Evolutionary conservation across 2,113 vertebrate genomes (phyloP).

Genomic region (Pungitius pungitius): DNA sequence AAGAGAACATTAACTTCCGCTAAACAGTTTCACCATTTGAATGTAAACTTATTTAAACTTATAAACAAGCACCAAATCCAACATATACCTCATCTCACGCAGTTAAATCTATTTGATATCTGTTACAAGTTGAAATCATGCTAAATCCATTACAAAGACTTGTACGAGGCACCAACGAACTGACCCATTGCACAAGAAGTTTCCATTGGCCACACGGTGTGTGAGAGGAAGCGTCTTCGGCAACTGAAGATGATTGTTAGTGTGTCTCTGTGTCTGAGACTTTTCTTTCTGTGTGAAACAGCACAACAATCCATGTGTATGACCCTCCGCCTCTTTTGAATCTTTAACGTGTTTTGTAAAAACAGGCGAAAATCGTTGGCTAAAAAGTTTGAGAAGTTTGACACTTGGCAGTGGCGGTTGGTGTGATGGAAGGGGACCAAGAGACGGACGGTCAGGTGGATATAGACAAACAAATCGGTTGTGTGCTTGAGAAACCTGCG

Average conservation of each 20-base stretch:
- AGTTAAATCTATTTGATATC: background rate
- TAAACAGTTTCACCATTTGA: slow-evolving; percentile 7
- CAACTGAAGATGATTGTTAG: slow-evolving; percentile 25
- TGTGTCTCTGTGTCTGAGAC: slow-evolving; percentile 6
- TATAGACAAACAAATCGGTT: background rate
- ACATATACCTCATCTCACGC: background rate
- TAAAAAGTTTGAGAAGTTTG: background rate
- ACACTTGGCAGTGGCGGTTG: background rate
- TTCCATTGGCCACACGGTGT: background rate
- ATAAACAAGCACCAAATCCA: background rate
- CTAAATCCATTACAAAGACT: background rate
- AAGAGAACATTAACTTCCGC: slow-evolving; percentile 35
- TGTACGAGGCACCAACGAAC: background rate
- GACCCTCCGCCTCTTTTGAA: background rate
- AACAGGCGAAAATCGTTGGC: background rate
- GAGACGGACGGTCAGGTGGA: background rate
- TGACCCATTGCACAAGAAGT: background rate
- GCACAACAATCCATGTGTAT: background rate
- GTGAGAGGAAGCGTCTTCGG: too few species aligned
- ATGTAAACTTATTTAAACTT: background rate
- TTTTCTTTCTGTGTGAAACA: background rate
- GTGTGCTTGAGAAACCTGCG: slow-evolving; percentile 3
- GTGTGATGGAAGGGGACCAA: background rate
- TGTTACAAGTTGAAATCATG: slow-evolving; percentile 5
- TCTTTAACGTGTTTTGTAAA: background rate